Base-by-base conservation (phyloP, 1,140 invertebrate species). In the Pinna nobilis region DNA sequence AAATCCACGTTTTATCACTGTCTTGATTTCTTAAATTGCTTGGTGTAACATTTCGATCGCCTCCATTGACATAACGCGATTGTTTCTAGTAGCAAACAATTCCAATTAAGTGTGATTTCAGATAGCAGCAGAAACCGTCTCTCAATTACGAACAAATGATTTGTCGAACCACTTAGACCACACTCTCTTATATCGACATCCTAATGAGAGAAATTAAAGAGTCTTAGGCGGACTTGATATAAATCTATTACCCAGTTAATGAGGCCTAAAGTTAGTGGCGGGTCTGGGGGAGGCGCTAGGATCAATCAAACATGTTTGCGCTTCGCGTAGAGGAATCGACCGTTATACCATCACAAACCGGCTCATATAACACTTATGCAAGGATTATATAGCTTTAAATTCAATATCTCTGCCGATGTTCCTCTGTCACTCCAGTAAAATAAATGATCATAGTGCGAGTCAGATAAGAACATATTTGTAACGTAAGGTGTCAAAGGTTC, bases 241-340 rank as follows among this genome's bases (percentile, higher is more conserved):
- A 44, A 72, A 72, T 72, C 70, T 65, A 72, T 72, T 72, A 72
- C 33, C 25, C 25, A 28, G 65, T 63, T 67, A 74, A 68, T 67
- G 71, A 74, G 63, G n/a, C 28, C 44, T 68, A 37, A 55, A 68
- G 47, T 47, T 60, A 50, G 71, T 49, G 35, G 47, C 44, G n/a
- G 35, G 57, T 33, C 41, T 39, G 28, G 64, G 65, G 50, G 51
- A 53, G 51, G 51, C 18, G 25, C 51, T 23, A 53, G 25, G 25
- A 53, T 53, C 51, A 53, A 53, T 53, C 51, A 53, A 13, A 53
- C 39, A 44, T n/a, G 39, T n/a, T 44, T n/a, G 39, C 39, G 39
- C 39, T 11, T 11, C n/a, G 9, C 9, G n/a, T n/a, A 44, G 9
- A 44, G n/a, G 39, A 44, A 11, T 44, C n/a, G 9, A 44, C 9